Evolutionary conservation across 2,888 invertebrate genomes (phyloP).

Genomic region (Mythimna impura): DNA sequence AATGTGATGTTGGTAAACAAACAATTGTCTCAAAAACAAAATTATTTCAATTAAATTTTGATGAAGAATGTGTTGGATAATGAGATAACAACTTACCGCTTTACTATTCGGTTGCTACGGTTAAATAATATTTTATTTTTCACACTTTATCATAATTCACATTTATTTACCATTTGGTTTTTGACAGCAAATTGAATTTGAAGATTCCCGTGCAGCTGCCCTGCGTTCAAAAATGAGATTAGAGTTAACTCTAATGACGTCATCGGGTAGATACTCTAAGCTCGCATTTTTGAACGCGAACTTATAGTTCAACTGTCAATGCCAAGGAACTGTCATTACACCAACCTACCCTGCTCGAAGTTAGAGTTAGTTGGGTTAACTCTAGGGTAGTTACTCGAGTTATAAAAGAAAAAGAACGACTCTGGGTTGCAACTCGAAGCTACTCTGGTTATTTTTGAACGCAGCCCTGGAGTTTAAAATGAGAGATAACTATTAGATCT

Average conservation of each 20-base stretch:
- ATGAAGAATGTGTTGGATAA: neutral
- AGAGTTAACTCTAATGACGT: no score
- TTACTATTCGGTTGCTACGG: neutral
- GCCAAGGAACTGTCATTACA: no score
- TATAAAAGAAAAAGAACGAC: no score
- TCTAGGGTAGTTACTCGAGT: no score
- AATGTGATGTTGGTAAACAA: constrained; percentile 31
- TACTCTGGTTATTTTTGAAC: no score
- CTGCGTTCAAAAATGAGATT: no score
- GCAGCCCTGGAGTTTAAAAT: neutral
- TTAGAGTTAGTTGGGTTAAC: no score
- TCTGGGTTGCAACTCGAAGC: no score
- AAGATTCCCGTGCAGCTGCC: neutral
- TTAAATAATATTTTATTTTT: neutral
- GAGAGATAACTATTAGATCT: neutral
- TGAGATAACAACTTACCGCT: constrained; percentile 3
- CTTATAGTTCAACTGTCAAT: no score
- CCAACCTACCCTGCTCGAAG: no score
- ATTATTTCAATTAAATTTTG: neutral
- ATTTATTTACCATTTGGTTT: neutral
- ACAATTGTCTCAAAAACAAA: constrained; percentile 10
- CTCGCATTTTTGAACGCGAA: no score
- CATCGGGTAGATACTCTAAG: no score
- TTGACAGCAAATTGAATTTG: constrained; percentile 13
- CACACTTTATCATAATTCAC: neutral